A percentile compares a stretch with the other conserved stretches of the same genome.
phyloP scores from a whole-genome alignment of 1,140 invertebrate species.

The Brachionus rotundiformis region DNA sequence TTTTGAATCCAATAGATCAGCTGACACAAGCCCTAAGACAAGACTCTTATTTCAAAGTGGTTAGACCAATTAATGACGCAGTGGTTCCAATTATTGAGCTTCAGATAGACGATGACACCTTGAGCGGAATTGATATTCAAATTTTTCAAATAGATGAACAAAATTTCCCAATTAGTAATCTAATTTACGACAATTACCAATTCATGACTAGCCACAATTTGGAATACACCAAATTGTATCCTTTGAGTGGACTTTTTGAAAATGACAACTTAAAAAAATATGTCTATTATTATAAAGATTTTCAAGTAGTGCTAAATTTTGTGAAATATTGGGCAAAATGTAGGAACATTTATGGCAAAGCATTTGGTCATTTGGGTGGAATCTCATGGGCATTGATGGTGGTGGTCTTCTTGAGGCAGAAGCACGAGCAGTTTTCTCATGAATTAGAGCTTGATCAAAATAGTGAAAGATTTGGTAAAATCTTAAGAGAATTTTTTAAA shows the following conservation, averaged over 20 bases:
- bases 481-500: slow-evolving; percentile 37
- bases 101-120: neutral
- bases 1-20: neutral
- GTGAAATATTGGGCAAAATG: slow-evolving; percentile 22
- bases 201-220: neutral
- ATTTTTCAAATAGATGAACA: neutral
- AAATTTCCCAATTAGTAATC: neutral
- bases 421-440: neutral
- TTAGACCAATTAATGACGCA: slow-evolving; percentile 21
- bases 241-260: slow-evolving; percentile 13
- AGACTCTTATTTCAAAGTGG: neutral
- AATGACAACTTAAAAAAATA: slow-evolving; percentile 50
- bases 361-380: slow-evolving; percentile 36
- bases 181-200: neutral
- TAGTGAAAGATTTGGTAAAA: slow-evolving; percentile 17
- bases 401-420: neutral
- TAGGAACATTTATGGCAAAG: slow-evolving; percentile 31
- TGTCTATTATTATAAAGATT: slow-evolving; percentile 34
- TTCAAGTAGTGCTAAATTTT: slow-evolving; percentile 40
- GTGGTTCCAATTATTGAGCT: slow-evolving; percentile 45
- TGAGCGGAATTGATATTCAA: slow-evolving; percentile 6
- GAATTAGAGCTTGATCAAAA: neutral
- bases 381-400: slow-evolving; percentile 45
- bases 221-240: neutral
- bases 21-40: neutral